These are phyloP conservation scores for Muscidifurax raptorellus DNA, from an alignment of 1,140 invertebrate genomes.

Conservation along the genomic window DNA sequence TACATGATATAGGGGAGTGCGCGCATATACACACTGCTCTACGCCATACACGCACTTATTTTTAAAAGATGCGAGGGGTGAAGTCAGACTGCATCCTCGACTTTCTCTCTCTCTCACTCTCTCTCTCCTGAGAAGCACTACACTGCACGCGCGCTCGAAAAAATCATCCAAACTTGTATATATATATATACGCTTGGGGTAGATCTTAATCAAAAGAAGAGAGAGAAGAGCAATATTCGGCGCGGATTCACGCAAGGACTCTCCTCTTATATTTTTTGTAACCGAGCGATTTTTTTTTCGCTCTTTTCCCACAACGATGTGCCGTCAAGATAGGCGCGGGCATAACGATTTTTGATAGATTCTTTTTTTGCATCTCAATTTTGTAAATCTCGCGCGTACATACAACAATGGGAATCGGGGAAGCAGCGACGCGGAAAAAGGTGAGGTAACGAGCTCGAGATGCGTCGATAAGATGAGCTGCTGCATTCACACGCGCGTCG, in stretches of 20 bases:
- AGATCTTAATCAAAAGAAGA: constrained; percentile 36
- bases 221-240: constrained; percentile 4
- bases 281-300: background rate
- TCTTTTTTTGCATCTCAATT: background rate
- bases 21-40: background rate
- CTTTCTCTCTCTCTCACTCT: background rate
- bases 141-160: background rate
- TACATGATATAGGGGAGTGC: background rate
- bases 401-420: background rate
- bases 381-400: background rate
- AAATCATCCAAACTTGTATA: background rate
- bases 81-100: background rate
- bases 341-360: constrained; percentile 7
- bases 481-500: background rate
- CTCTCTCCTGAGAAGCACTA: background rate
- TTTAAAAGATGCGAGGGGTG: constrained; percentile 22
- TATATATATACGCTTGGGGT: constrained; percentile 5
- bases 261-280: background rate
- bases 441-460: constrained; percentile 7
- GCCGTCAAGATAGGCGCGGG: background rate
- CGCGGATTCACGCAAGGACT: constrained; percentile 3
- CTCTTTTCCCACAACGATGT: background rate
- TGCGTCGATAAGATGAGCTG: constrained; percentile 1
- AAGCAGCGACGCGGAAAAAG: constrained; percentile 13
- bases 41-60: background rate